phyloP scores from a whole-genome alignment of 2,113 vertebrate species.

The Callithrix jacchus region DNA sequence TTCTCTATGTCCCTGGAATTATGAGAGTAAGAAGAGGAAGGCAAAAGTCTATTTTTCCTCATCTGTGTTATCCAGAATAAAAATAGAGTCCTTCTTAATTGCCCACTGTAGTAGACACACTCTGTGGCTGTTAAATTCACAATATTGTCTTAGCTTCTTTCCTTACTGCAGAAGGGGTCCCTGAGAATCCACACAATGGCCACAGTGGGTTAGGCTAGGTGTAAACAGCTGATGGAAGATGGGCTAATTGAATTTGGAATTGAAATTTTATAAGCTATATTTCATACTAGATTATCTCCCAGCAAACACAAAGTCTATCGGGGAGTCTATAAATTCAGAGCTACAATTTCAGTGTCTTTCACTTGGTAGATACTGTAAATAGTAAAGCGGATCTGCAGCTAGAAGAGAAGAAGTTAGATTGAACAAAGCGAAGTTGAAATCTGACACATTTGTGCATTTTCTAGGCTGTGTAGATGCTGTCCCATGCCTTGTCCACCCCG shows the following conservation, averaged over 20 bases:
- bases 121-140: not conserved
- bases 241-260: not conserved
- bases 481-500: no score
- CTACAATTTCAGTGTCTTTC: no score
- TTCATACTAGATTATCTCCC: not conserved
- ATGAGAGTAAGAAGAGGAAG: not conserved
- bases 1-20: not conserved
- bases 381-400: not conserved
- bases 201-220: not conserved
- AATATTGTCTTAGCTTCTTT: no score
- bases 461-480: not conserved
- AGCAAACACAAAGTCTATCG: not conserved
- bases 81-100: not conserved
- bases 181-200: not conserved
- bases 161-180: not conserved
- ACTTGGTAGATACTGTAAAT: not conserved
- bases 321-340: not conserved
- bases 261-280: not conserved
- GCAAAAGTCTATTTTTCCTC: not conserved
- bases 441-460: rapidly evolving
- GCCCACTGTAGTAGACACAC: not conserved
- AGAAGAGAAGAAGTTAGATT: not conserved
- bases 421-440: not conserved
- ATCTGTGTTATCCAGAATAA: not conserved
- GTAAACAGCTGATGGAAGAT: not conserved